Base-by-base conservation (phyloP, 2,113 vertebrate species). In the Megaceryle maxima region DNA sequence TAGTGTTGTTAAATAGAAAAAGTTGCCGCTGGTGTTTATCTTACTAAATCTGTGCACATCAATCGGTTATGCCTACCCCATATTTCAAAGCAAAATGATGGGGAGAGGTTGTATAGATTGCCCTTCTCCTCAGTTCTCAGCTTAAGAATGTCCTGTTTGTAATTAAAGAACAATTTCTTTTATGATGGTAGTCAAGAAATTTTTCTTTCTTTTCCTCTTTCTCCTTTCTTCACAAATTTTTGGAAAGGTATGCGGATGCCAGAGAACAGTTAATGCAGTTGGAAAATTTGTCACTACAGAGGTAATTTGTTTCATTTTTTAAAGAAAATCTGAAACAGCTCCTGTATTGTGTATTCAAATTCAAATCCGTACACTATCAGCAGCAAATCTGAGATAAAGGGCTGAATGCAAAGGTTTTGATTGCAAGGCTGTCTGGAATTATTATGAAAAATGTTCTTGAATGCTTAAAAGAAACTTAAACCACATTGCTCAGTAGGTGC, bases 31-130 rank as follows among this genome's bases (percentile, higher is more conserved):
- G 44, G 43, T 97, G 89, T 96, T 98, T 97, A 87, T 90, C 90
- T 96, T 96, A 51, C 86, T 96, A 90, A 97, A 91, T 82, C 96
- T 96, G 63, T 88, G 93, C 70, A 66, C 79, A 88, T 96, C 90
- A 92, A 91, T 97, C 96, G 81, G 95, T 97, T 97, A 94, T 97
- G 94, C 91, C 92, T 92, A 76, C 86, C 48, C 43, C 60, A 18
- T 80, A 94, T 95, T 96, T 97, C 96, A 97, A 97, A 97, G 90
- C 6, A n/a, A 48, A 95, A 53, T 56, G 63, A 84, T 90, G 87
- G 70, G 68, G 93, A 79, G 74, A 92, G 97, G 95, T 96, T 64
- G 0, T 60, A 46, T 14, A 62, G 86, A 68, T 88, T 94, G 82
- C 92, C 94, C 85, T 94, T 80, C 75, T 57, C 82, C 96, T 94